These are phyloP conservation scores for Cynocephalus volans DNA, from an alignment of 2,113 vertebrate genomes.

Conservation along the genomic window DNA sequence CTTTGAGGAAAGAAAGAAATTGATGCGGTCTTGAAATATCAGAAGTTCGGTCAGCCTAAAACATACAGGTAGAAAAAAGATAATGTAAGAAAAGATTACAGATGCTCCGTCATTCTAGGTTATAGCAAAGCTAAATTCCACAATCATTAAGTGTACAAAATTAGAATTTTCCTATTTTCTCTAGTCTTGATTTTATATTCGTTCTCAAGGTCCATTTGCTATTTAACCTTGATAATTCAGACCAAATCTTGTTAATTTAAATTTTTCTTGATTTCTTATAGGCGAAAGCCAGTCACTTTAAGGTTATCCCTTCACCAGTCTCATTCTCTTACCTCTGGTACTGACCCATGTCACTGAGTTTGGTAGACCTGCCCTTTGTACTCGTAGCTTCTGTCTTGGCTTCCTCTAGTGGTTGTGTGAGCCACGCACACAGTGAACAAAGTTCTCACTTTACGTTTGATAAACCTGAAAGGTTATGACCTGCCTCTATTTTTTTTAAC, in stretches of 20 bases:
- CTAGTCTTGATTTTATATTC: neutral
- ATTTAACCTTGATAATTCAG: neutral
- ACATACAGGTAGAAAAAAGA: neutral
- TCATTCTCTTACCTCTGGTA: neutral
- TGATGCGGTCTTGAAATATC: neutral
- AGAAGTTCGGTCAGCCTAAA: neutral
- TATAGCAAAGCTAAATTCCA: neutral
- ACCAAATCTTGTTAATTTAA: neutral
- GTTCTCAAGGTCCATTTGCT: neutral
- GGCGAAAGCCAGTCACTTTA: neutral
- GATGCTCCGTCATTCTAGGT: neutral
- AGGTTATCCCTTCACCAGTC: neutral
- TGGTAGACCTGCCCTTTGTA: neutral
- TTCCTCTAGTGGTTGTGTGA: neutral
- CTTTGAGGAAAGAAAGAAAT: neutral
- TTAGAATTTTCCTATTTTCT: neutral
- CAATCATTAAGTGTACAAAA: neutral
- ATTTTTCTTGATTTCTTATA: conserved; percentile 3
- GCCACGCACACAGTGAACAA: neutral
- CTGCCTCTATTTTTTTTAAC: neutral
- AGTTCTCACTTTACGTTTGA: neutral
- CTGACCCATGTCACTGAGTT: neutral
- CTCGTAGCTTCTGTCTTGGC: neutral
- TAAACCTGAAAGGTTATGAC: neutral
- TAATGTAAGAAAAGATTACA: neutral